Evolutionary conservation across 2,113 vertebrate species (phyloP).

Genomic region (Noturus placidus): DNA sequence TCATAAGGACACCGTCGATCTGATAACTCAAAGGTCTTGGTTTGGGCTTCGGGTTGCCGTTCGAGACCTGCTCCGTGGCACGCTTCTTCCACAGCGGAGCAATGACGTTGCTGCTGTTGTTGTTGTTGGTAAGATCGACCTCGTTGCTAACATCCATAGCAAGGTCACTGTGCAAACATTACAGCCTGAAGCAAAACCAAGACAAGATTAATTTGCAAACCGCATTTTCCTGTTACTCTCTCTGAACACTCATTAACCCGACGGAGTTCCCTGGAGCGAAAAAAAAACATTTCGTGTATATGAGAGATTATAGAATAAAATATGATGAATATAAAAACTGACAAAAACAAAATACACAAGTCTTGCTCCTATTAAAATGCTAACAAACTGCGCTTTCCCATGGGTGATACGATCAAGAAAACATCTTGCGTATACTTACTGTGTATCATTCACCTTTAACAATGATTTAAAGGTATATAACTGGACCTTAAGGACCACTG

Average conservation of each 20-base stretch:
- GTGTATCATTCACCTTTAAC: not conserved
- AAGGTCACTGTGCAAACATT: constrained; percentile 43
- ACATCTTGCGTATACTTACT: not conserved
- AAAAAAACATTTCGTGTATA: not conserved
- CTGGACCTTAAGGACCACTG: not conserved
- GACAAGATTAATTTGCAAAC: constrained; percentile 45
- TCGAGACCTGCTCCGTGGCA: constrained; percentile 59
- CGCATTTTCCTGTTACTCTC: constrained; percentile 43
- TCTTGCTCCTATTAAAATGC: not conserved
- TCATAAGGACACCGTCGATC: constrained; percentile 75
- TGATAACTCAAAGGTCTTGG: constrained; percentile 82
- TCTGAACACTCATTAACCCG: constrained; percentile 65
- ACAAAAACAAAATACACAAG: not conserved
- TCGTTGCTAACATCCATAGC: constrained; percentile 82
- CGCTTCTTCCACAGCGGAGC: constrained; percentile 78
- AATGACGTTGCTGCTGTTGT: constrained; percentile 65
- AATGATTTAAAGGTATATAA: too few relatives aligned
- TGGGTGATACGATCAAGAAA: not conserved
- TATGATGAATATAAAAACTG: not conserved
- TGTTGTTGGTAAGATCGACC: constrained; percentile 75
- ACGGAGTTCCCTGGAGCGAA: not conserved
- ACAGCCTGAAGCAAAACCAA: constrained; percentile 40
- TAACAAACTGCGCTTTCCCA: not conserved
- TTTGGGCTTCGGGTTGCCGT: constrained; percentile 63
- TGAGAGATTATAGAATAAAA: not conserved